phyloP scores from a whole-genome alignment of 2,113 vertebrate species.

The Shinisaurus crocodilurus region DNA sequence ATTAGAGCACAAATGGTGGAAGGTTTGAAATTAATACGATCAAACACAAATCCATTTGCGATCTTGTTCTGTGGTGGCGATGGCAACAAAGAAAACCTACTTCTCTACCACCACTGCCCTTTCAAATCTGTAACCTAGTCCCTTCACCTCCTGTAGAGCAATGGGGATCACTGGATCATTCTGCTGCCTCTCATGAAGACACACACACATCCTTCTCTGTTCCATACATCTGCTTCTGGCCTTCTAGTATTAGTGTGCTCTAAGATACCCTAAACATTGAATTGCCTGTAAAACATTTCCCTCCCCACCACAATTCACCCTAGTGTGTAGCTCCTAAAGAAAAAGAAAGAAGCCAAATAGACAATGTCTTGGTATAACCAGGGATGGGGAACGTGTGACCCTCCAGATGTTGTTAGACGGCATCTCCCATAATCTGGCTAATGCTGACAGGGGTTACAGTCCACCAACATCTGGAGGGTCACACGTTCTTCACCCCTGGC shows the following conservation, averaged over 20 bases:
- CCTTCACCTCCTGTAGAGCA: not conserved
- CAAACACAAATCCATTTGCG: too few relatives aligned
- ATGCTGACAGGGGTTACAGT: too few relatives aligned
- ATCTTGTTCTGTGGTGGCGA: not conserved
- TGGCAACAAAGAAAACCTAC: too few relatives aligned
- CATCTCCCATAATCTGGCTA: too few relatives aligned
- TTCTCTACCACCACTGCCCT: too few relatives aligned
- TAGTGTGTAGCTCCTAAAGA: not conserved
- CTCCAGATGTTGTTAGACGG: too few relatives aligned
- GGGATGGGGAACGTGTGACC: too few relatives aligned
- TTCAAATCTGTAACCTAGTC: not conserved
- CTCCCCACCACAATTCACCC: conserved; percentile 10
- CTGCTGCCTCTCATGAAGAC: not conserved
- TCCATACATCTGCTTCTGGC: not conserved
- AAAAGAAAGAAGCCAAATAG: not conserved
- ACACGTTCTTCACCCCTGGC: not conserved
- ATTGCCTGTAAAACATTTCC: conserved; percentile 7
- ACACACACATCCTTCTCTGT: not conserved
- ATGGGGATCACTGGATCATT: too few relatives aligned
- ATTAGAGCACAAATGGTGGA: too few relatives aligned
- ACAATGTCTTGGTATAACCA: not conserved
- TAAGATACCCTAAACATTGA: conserved; percentile 1
- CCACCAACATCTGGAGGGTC: too few relatives aligned
- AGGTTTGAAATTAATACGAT: too few relatives aligned
- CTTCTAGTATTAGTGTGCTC: not conserved